phyloP scores from a whole-genome alignment of 2,797 vertebrate species.

The Pangasius sanitwongsei region DNA sequence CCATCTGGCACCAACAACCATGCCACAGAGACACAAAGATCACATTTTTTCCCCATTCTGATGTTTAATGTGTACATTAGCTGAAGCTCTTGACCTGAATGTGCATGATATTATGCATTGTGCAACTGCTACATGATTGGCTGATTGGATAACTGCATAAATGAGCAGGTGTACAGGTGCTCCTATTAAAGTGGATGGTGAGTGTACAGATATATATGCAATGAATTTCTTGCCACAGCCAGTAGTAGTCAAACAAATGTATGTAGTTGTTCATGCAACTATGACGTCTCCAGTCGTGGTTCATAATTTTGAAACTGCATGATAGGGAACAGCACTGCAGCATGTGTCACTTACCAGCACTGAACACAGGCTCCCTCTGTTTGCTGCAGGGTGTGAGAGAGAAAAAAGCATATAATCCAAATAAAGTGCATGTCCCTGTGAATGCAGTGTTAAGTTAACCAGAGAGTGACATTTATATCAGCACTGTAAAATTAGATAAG shows the following conservation, averaged over 20 bases:
- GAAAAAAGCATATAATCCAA: conserved; percentile 33
- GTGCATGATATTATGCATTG: no score
- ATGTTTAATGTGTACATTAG: no score
- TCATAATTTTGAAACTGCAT: conserved; percentile 13
- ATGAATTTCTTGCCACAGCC: neutral
- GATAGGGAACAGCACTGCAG: neutral
- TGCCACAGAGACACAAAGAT: no score
- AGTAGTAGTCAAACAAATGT: neutral
- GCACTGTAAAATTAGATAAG: neutral
- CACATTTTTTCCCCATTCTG: no score
- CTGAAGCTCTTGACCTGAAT: no score
- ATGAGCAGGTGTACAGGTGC: no score
- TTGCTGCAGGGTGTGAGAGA: conserved; percentile 82
- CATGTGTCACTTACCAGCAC: conserved; percentile 84
- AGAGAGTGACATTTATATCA: neutral
- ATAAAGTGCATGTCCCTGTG: conserved; percentile 12
- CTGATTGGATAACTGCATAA: no score
- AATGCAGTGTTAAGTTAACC: conserved; percentile 8
- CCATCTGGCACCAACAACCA: no score
- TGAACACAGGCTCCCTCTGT: conserved; percentile 97
- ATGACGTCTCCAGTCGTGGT: conserved; percentile 28
- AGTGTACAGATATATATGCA: no score
- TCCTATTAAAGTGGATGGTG: no score
- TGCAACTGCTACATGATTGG: no score
- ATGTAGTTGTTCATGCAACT: neutral